phyloP scores from a whole-genome alignment of 2,113 vertebrate genomes.

The Cyanoderma ruficeps region DNA sequence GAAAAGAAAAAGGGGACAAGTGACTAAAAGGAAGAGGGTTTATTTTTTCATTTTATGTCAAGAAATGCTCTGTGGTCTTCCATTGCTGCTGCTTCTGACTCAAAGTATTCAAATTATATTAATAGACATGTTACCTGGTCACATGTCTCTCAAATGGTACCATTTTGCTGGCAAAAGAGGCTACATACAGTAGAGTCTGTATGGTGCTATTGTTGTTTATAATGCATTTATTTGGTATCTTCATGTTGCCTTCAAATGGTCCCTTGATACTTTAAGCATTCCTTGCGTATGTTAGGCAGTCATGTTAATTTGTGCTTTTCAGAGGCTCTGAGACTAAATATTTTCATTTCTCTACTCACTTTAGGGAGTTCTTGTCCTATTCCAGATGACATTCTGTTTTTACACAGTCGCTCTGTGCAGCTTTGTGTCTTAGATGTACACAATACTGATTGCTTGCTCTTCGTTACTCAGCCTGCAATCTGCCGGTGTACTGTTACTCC shows the following conservation, averaged over 20 bases:
- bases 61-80: not conserved
- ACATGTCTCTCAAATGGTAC: not conserved
- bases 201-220: not conserved
- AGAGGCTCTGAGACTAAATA: not conserved
- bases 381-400: not conserved
- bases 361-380: slow-evolving; percentile 25
- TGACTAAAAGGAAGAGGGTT: not conserved
- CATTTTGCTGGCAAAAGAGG: not conserved
- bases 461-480: not conserved
- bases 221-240: not conserved
- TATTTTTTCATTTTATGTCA: not conserved
- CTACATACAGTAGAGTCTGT: not conserved
- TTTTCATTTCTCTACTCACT: slow-evolving; percentile 2
- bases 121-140: not conserved
- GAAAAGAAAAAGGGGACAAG: not conserved
- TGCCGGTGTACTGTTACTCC: not conserved
- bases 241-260: not conserved
- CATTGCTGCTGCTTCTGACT: not conserved
- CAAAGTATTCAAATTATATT: not conserved
- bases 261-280: not conserved
- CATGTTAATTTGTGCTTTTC: slow-evolving; percentile 22
- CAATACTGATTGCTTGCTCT: not conserved
- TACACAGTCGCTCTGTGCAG: not conserved
- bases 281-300: not conserved
- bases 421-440: not conserved